A percentile compares a stretch with the other conserved stretches of the same genome.
These are phyloP conservation scores for Uria lomvia DNA, from an alignment of 2,113 vertebrate genomes.

Conservation along the genomic window DNA sequence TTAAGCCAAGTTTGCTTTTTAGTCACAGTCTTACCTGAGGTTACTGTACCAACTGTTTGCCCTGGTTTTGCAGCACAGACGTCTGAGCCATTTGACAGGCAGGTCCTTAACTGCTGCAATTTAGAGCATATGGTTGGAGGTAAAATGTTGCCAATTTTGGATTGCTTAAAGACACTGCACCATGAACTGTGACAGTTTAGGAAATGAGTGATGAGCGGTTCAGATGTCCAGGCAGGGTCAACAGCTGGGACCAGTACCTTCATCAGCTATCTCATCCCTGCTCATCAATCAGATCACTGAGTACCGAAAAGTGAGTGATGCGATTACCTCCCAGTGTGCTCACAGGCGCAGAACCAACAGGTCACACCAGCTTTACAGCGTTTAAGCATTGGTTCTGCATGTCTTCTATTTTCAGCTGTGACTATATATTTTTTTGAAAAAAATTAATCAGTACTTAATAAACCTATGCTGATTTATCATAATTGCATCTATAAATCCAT, in stretches of 20 bases:
- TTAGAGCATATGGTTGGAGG: background rate
- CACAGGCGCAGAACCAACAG: background rate
- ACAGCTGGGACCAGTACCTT: background rate
- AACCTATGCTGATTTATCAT: constrained; percentile 66
- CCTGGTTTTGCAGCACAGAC: background rate
- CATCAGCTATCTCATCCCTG: background rate
- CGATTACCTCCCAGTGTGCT: background rate
- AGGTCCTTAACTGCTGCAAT: background rate
- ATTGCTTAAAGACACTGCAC: background rate
- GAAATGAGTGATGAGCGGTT: background rate
- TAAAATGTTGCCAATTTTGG: background rate
- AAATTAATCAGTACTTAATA: constrained; percentile 49
- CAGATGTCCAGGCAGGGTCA: background rate
- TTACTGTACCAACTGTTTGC: background rate
- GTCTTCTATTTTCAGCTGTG: constrained; percentile 29
- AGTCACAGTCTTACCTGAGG: background rate
- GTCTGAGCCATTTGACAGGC: background rate
- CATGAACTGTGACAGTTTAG: background rate
- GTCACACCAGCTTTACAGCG: background rate
- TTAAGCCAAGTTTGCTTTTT: background rate
- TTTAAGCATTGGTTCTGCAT: constrained; percentile 4
- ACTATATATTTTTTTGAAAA: background rate
- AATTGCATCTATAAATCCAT: constrained; percentile 61
- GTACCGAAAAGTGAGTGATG: background rate
- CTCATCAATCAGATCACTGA: background rate